Evolutionary conservation across 2,797 vertebrate species (phyloP), one percentile per base, ranked within the genome.

Genomic region (Myioborus melanocephalus): DNA sequence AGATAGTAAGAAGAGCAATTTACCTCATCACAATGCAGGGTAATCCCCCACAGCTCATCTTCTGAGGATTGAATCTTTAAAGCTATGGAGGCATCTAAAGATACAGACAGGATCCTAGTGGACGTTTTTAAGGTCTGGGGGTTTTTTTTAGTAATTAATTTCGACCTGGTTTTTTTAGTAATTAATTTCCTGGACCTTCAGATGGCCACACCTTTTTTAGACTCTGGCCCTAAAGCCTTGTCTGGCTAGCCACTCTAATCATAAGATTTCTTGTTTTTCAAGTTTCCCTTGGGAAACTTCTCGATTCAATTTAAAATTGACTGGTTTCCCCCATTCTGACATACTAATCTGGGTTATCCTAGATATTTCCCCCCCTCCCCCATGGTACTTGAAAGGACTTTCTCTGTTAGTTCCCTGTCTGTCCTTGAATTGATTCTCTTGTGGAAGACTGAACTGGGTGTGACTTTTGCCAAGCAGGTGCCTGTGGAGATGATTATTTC

Each of bases 1-100:
- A 72, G 26, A 81, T 9, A 82, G 47, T 21, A 91, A 68, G 81
- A 77, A 64, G 19, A 77, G 26, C 35, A 72, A 86, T 94, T 89
- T 91, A 70, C 61, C 35, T 65, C 72, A 78, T 22, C 50, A 68
- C 82, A 94, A 41, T 66, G 61, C 19, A 83, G 61, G 47, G n/a
- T 81, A 91, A 96, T 82, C 66, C n/a, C 59, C 32, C 14, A 49
- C 22, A 65, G 84, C 46, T 93, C 79, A 89, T 90, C 79, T 66
- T 83, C 55, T 82, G 82, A 87, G 52, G 46, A 34, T 0, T 52
- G 30, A 85, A 52, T 63, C 83, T 76, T 77, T 83, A 71, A 87
- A 94, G 35, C 46, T 24, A 18, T 69, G 59, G 57, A 55, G 28
- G 43, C 59, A 87, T 60, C 77, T 83, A 52, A 77, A 91, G 64